Evolutionary conservation across 2,888 invertebrate genomes (phyloP).

Genomic region (Drosophila nr. perissopoda): DNA sequence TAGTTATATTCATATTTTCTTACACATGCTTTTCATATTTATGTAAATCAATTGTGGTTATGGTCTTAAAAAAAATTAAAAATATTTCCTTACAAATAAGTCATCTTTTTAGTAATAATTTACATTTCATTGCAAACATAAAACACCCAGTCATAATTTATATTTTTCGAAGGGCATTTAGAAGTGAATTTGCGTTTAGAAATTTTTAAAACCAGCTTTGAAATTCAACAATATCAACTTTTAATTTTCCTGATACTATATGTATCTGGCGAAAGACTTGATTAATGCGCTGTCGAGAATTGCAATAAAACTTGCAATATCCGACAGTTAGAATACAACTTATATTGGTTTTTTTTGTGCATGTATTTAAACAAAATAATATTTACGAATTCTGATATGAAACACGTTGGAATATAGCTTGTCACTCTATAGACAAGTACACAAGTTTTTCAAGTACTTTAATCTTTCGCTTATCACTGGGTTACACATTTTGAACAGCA

Average conservation of each 20-base stretch:
- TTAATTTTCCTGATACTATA: not conserved
- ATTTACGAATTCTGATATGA: not conserved
- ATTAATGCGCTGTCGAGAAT: constrained; percentile 16
- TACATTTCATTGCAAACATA: not conserved
- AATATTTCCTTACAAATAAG: not conserved
- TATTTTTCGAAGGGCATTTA: not conserved
- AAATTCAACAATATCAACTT: constrained; percentile 1
- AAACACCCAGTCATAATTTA: not conserved
- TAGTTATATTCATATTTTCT: not conserved
- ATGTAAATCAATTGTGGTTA: not conserved
- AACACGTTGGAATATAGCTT: not conserved
- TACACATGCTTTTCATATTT: not conserved
- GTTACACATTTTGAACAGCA: not conserved
- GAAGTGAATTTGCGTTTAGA: not conserved
- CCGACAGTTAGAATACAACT: constrained; percentile 11
- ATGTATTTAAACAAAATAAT: not conserved
- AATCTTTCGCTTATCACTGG: constrained; percentile 13
- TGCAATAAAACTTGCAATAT: constrained; percentile 11
- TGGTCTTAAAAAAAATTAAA: not conserved
- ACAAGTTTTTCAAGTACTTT: not conserved
- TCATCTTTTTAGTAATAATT: not conserved
- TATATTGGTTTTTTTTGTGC: not conserved
- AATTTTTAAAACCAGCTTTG: constrained; percentile 4
- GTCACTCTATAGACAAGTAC: not conserved
- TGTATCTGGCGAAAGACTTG: not conserved